Percentiles rank a stretch among this genome's conserved stretches.
phyloP scores from a whole-genome alignment of 2,888 invertebrate genomes.

The Archips xylosteana region DNA sequence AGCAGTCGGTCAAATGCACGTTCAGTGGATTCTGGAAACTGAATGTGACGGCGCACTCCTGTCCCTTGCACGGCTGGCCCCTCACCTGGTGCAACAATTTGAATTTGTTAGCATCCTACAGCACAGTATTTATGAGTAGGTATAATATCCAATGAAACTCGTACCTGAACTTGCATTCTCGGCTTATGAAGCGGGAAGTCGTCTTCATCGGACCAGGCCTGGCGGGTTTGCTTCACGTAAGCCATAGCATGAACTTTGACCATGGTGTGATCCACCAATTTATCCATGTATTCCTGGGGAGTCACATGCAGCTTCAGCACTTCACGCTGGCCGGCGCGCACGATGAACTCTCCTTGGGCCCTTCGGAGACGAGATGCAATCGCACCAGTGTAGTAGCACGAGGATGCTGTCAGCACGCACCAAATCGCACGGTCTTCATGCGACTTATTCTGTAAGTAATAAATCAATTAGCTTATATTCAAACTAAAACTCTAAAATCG shows the following conservation, averaged over 20 bases:
- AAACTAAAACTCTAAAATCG: neutral
- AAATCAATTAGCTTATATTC: neutral
- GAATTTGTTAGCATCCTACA: neutral
- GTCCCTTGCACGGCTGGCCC: conserved; percentile 80
- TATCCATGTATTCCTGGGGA: conserved; percentile 89
- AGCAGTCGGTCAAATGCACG: conserved; percentile 87
- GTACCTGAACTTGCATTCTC: conserved; percentile 87
- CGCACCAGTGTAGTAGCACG: conserved; percentile 90
- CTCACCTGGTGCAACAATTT: conserved; percentile 64
- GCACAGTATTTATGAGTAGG: conserved; percentile 11
- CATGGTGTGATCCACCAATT: conserved; percentile 89
- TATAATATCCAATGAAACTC: neutral
- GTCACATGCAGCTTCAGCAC: conserved; percentile 86
- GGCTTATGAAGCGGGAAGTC: conserved; percentile 90
- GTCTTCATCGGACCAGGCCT: conserved; percentile 91
- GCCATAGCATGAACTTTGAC: conserved; percentile 91
- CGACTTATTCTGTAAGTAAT: conserved; percentile 84
- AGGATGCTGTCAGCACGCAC: conserved; percentile 86
- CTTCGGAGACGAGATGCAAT: conserved; percentile 87
- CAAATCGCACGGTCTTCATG: conserved; percentile 87
- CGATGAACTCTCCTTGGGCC: conserved; percentile 86
- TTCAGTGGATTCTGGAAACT: conserved; percentile 89
- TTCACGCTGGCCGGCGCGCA: conserved; percentile 87
- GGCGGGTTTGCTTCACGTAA: conserved; percentile 89
- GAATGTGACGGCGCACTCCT: conserved; percentile 83